A percentile compares a stretch with the other conserved stretches of the same genome.
Evolutionary conservation across 2,113 vertebrate species (phyloP).

Genomic region (Thunnus maccoyii): DNA sequence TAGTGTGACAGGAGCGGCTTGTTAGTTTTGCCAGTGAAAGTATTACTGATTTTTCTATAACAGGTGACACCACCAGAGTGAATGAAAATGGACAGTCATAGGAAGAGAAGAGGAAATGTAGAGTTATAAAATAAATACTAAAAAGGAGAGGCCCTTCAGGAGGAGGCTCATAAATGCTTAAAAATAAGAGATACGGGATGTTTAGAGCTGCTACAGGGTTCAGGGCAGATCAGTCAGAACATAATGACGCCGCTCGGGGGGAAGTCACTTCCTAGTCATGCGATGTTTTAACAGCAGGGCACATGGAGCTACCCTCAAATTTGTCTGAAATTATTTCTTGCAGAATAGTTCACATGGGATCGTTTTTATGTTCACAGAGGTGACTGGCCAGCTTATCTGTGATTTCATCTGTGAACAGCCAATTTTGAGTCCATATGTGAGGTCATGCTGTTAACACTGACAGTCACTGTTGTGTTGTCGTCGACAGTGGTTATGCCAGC

Average conservation of each 20-base stretch:
- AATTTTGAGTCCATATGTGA: not conserved
- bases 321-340: slow-evolving; percentile 27
- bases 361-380: slow-evolving; percentile 6
- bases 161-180: slow-evolving; percentile 29
- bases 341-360: slow-evolving; percentile 27
- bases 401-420: not conserved
- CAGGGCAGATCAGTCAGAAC: slow-evolving; percentile 30
- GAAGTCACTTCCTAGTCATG: slow-evolving; percentile 1
- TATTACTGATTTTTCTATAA: not conserved
- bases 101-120: slow-evolving; percentile 25
- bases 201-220: slow-evolving; percentile 23
- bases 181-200: slow-evolving; percentile 32
- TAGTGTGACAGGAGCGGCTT: not conserved
- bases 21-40: slow-evolving; percentile 20
- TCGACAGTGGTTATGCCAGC: not conserved
- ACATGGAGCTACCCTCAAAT: slow-evolving; percentile 12
- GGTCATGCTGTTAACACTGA: not conserved
- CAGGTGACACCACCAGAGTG: slow-evolving; percentile 13
- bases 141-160: slow-evolving; percentile 7
- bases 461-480: not conserved
- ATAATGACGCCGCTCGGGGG: slow-evolving; percentile 26
- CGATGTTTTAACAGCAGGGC: slow-evolving; percentile 30
- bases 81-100: slow-evolving; percentile 27
- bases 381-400: not conserved
- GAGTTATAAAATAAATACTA: slow-evolving; percentile 11